Evolutionary conservation across 2,888 invertebrate genomes (phyloP), one percentile per base, ranked within the genome.

Genomic region (Rhogogaster chlorosoma): DNA sequence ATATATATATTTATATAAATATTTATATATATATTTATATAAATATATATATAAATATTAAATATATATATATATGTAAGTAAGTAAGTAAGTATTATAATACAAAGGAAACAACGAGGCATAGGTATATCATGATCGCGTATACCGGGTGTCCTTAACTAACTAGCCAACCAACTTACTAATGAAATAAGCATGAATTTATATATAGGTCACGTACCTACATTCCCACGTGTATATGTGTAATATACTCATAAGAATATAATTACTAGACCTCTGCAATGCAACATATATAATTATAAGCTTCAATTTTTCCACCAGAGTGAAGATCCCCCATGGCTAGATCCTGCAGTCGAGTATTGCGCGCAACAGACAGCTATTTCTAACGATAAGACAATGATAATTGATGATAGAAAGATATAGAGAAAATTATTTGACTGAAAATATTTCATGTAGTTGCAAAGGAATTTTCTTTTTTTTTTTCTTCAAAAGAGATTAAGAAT

Each of bases 101-200:
- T 82, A 82, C 82, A 82, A 64, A 64, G 64, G 82, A 82, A 82
- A 82, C 26, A 57, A 53, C 36, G 22, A 57, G 78, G 78, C 22
- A 42, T 64, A 82, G 64, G 15, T 75, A 45, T 38, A 45, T 26
- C 12, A 49, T 49, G 45, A 82, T 82, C 38, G 64, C 42, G 36
- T 82, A 82, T 82, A 82, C 64, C 64, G 82, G 82, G 61, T 82
- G 64, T 78, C 78, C 78, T 78, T 49, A 78, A 78, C 78, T 78
- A 78, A 53, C 29, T 12, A 77, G 18, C 12, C 12, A 42, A 42
- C n/a, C 9, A 22, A 57, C 9, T 57, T 10, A 22, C 12, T 70
- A 70, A 36, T 36, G 7, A 36, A 70, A 61, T 26, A 15, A 26
- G 36, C 12, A n/a, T 2, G 32, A 32, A 49, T 22, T 1, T 29